These are phyloP conservation scores for Synergus japonicus DNA, from an alignment of 2,888 invertebrate genomes.

Conservation along the genomic window DNA sequence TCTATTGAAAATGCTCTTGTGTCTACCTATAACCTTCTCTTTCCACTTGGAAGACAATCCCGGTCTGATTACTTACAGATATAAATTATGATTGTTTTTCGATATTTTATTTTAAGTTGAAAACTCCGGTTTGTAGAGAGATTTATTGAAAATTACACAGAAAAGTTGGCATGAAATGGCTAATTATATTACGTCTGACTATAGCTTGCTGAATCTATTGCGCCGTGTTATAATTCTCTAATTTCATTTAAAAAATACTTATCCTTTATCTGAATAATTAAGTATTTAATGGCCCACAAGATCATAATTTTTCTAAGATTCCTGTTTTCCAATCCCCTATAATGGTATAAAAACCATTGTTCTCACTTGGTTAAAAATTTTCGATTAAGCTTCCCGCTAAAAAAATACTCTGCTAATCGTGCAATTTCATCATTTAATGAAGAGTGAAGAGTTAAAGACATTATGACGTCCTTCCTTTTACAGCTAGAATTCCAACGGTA, in stretches of 20 bases:
- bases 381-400: neutral
- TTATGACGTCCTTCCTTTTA: conserved; percentile 1
- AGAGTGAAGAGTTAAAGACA: neutral
- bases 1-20: conserved; percentile 18
- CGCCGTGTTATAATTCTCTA: no score
- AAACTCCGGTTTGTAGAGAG: neutral
- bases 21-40: neutral
- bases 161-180: neutral
- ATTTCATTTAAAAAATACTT: no score
- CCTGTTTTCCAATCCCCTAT: no score
- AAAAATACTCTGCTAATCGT: conserved; percentile 11
- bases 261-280: no score
- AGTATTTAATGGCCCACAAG: no score
- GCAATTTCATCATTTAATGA: conserved; percentile 15
- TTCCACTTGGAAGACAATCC: neutral
- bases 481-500: conserved; percentile 22
- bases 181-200: neutral
- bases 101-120: neutral
- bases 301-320: no score
- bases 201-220: neutral
- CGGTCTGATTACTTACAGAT: neutral
- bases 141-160: neutral
- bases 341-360: no score
- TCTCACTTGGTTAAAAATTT: neutral
- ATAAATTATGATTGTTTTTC: neutral